phyloP scores from a whole-genome alignment of 30 jellyfish, hydroid and myxozoan species.

The Hydractinia symbiolongicarpus region DNA sequence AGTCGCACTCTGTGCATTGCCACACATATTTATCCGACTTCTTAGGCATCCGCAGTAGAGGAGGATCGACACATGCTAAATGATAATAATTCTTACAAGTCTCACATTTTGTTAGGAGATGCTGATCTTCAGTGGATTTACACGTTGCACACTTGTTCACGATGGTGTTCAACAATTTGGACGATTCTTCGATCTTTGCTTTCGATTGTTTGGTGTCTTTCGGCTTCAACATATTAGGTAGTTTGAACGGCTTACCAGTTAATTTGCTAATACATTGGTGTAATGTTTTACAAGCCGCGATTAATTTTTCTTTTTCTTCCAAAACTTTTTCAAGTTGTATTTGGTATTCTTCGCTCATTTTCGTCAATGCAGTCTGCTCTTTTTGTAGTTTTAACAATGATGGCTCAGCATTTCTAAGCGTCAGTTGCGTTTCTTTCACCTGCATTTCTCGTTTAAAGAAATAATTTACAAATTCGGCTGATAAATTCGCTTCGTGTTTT shows the following conservation, averaged over 20 bases:
- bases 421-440: slow-evolving; percentile 24
- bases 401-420: slow-evolving; percentile 42
- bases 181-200: slow-evolving; percentile 33
- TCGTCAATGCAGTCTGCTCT: slow-evolving; percentile 47
- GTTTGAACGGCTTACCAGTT: slow-evolving; percentile 25
- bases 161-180: slow-evolving; percentile 40
- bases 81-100: slow-evolving; percentile 81
- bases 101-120: slow-evolving; percentile 68
- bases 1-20: slow-evolving; percentile 97
- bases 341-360: slow-evolving; percentile 26
- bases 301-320: slow-evolving; percentile 29
- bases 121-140: slow-evolving; percentile 59
- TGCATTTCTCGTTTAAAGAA: slow-evolving; percentile 76
- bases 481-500: slow-evolving; percentile 53
- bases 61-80: slow-evolving; percentile 87
- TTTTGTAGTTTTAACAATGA: slow-evolving; percentile 21
- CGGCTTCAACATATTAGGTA: slow-evolving; percentile 49
- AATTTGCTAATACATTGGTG: slow-evolving; percentile 37
- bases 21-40: slow-evolving; percentile 64
- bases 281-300: slow-evolving; percentile 13
- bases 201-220: slow-evolving; percentile 29
- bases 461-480: slow-evolving; percentile 73
- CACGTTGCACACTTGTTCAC: slow-evolving; percentile 64
- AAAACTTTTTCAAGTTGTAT: slow-evolving; percentile 29
- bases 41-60: slow-evolving; percentile 79